Base-by-base conservation (phyloP, 1,140 invertebrate genomes). In the Lepidurus apus region DNA sequence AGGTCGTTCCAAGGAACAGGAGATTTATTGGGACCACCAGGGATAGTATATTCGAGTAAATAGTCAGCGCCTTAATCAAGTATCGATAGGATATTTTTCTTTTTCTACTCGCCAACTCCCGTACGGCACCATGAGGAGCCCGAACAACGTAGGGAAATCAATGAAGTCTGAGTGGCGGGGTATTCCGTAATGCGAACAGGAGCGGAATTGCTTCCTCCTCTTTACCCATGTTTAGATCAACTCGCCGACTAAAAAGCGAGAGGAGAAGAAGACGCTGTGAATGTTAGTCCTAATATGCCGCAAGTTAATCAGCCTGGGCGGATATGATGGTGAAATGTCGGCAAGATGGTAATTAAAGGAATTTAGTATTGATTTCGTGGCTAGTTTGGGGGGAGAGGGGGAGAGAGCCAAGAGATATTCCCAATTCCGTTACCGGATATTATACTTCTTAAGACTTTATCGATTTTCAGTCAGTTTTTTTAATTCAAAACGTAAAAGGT, bases 1-100 rank as follows among this genome's bases (percentile, higher is more conserved):
- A 65, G 53, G 17, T 65, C 21, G 21, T 13, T 21, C 1, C 17
- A 21, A 65, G n/a, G 53, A 7, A 1, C 17, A 7, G n/a, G 3
- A 65, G 8, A 17, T 65, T 65, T 65, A 65, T 65, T 65, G 53
- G 21, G 9, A 65, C 13, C 53, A 65, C 17, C 53, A 65, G 21
- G 53, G 17, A 21, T 65, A 65, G 53, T 65, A 65, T 65, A 65
- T 65, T 65, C 53, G 13, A 21, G 53, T 65, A 65, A 65, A 65
- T 65, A 65, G 53, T 65, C 8, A 7, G 21, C 21, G 53, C 53
- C 53, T 13, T 65, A 65, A 65, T 65, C 53, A 65, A 65, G 53
- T 65, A 17, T 21, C 53, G 53, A 21, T 21, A 65, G 53, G 53
- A 65, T 65, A 65, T 17, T 65, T 65, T n/a, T 34, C 53, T 65